Conservation (phyloP, 2,888 invertebrate genomes). For the Thyatira batis region DNA sequence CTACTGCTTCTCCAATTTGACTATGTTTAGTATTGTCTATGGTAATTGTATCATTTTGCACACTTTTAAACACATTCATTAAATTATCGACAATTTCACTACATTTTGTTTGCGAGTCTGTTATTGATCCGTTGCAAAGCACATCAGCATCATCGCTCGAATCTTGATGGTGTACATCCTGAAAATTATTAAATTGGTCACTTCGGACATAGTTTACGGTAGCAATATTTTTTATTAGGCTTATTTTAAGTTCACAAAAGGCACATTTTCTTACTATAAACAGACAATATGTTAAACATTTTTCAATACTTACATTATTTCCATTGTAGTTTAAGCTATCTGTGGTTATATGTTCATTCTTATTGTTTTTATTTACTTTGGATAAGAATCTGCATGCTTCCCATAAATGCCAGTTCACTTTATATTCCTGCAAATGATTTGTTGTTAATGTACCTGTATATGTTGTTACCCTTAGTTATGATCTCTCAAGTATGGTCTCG, state of each 20-base stretch:
- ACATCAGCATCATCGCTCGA: constrained; percentile 37
- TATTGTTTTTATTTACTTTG: constrained; percentile 50
- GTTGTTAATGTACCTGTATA: constrained; percentile 27
- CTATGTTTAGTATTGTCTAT: constrained; percentile 54
- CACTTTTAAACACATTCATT: constrained; percentile 52
- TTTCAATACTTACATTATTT: constrained; percentile 27
- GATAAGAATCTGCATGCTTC: constrained; percentile 66
- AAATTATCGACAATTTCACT: constrained; percentile 55
- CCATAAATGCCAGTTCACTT: constrained; percentile 75
- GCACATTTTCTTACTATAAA: too few species aligned
- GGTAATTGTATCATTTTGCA: constrained; percentile 63
- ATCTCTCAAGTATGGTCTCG: too few species aligned
- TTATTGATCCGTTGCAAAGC: constrained; percentile 17
- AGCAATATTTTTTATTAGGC: too few species aligned
- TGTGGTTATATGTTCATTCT: constrained; percentile 16
- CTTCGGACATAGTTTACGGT: too few species aligned
- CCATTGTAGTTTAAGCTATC: constrained; percentile 16
- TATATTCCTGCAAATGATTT: constrained; percentile 49
- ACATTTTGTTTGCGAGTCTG: constrained; percentile 41
- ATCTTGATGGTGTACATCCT: constrained; percentile 33
- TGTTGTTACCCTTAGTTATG: too few species aligned
- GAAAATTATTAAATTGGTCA: constrained; percentile 17
- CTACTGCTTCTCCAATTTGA: constrained; percentile 51
- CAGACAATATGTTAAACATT: too few species aligned
- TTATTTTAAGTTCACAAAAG: too few species aligned